A percentile compares a stretch with the other conserved stretches of the same genome.
Evolutionary conservation across 2,797 vertebrate species (phyloP).

Genomic region (Brotula barbata): DNA sequence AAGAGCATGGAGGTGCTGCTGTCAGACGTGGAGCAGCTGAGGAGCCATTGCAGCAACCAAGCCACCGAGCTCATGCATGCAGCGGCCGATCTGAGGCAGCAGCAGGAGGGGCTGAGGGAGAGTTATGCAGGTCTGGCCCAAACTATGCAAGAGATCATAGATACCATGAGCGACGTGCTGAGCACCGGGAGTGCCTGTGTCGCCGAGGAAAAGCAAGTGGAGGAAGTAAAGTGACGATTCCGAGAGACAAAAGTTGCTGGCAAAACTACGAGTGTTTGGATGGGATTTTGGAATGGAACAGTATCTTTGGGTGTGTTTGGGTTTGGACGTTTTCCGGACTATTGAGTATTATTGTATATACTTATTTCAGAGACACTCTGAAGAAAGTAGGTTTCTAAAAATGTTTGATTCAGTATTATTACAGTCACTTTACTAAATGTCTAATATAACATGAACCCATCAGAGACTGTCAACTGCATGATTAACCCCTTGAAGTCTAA

Average conservation of each 20-base stretch:
- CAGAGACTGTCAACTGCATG: too few species aligned
- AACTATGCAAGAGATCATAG: conserved; percentile 81
- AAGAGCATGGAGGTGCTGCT: conserved; percentile 87
- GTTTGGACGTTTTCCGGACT: too few species aligned
- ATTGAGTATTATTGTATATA: too few species aligned
- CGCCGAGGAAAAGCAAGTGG: conserved; percentile 80
- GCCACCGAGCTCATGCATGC: conserved; percentile 77
- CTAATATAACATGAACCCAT: too few species aligned
- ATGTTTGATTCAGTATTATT: too few species aligned
- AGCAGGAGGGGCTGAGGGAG: conserved; percentile 82
- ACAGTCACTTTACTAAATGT: too few species aligned
- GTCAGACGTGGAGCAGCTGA: conserved; percentile 84
- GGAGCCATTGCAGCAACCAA: conserved; percentile 83
- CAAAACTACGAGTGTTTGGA: conserved; percentile 6
- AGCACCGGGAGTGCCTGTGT: conserved; percentile 83
- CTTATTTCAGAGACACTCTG: too few species aligned
- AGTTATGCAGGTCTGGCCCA: conserved; percentile 78
- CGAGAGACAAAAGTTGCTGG: conserved; percentile 56
- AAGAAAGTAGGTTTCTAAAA: too few species aligned
- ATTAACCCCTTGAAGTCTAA: too few species aligned
- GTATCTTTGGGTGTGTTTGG: too few species aligned
- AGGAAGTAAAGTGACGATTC: conserved; percentile 84
- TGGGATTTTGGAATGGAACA: too few species aligned
- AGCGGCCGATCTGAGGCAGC: conserved; percentile 76
- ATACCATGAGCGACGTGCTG: conserved; percentile 77